Base-by-base conservation (phyloP, 2,888 invertebrate species). In the Amphipoea lucens region DNA sequence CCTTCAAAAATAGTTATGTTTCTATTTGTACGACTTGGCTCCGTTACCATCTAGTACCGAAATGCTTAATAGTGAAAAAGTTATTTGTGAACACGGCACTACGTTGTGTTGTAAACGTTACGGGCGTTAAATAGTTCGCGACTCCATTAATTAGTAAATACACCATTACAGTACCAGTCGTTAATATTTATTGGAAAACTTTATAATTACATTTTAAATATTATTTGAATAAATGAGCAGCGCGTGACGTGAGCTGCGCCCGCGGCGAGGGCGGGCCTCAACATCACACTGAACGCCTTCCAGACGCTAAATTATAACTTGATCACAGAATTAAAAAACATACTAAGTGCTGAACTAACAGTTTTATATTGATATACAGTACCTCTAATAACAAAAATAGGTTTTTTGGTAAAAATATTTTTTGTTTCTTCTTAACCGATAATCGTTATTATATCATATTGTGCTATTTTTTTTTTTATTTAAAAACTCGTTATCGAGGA, bases 291-390 rank as follows among this genome's bases (percentile, higher is more conserved):
- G 75, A 82, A 81, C 84, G 93, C 94, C 95, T 95, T 94, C 90
- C 79, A 95, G 94, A 93, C 95, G 88, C 90, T 90, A 94, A 94
- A 94, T 91, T 89, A 94, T 91, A 92, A 90, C 85, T 93, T 90
- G 92, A 96, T 96, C 95, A 96, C 96, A 96, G 95, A 95, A 95
- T 94, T 91, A 92, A 95, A 94, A 92, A 94, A 92, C 92, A 92
- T 93, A 91, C 92, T 93, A 93, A 92, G 92, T 91, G 92, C 91
- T 91, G 93, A 92, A 93, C 93, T 94, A 94, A 91, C 90, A 90
- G 91, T 94, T 93, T 92, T 90, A 93, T 90, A 94, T 90, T 91
- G 90, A 92, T 94, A 93, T 94, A 94, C 93, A 94, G 94, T 94
- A 90, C 51, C 42, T 93, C 93, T 94, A 94, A 94, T 95, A 96